A percentile compares a stretch with the other conserved stretches of the same genome.
Evolutionary conservation across 2,888 invertebrate species (phyloP).

Genomic region (Eutolmus rufibarbis): DNA sequence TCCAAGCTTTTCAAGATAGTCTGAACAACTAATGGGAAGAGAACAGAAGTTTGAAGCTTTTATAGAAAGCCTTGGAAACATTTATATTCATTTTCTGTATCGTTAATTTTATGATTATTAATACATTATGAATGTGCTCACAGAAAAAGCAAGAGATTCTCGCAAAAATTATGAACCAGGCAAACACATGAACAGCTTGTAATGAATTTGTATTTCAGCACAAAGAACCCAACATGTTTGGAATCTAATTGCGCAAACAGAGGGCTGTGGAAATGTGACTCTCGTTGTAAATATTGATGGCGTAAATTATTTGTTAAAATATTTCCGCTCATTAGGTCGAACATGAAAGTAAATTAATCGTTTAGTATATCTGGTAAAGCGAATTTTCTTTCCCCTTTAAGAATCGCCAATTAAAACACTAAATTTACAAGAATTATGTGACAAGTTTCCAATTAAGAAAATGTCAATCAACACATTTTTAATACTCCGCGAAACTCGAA

Average conservation of each 20-base stretch:
- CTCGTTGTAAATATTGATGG: neutral
- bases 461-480: neutral
- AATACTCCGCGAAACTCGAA: no score
- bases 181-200: neutral
- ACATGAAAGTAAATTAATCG: neutral
- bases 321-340: neutral
- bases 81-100: constrained; percentile 42
- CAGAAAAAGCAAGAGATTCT: neutral
- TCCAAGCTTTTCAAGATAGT: neutral
- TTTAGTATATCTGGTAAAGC: neutral
- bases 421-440: neutral
- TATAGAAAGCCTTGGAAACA: neutral
- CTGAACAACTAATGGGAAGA: neutral
- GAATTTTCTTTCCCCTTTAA: neutral
- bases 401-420: neutral
- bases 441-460: neutral
- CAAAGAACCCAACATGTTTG: neutral
- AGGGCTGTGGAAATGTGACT: neutral
- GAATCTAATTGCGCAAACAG: neutral
- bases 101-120: constrained; percentile 44
- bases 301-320: neutral
- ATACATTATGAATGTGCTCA: constrained; percentile 15
- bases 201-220: constrained; percentile 1
- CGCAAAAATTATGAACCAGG: neutral
- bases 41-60: neutral